These are phyloP conservation scores for Lasioglossum leucozonium DNA, from an alignment of 2,888 invertebrate species.

Conservation along the genomic window DNA sequence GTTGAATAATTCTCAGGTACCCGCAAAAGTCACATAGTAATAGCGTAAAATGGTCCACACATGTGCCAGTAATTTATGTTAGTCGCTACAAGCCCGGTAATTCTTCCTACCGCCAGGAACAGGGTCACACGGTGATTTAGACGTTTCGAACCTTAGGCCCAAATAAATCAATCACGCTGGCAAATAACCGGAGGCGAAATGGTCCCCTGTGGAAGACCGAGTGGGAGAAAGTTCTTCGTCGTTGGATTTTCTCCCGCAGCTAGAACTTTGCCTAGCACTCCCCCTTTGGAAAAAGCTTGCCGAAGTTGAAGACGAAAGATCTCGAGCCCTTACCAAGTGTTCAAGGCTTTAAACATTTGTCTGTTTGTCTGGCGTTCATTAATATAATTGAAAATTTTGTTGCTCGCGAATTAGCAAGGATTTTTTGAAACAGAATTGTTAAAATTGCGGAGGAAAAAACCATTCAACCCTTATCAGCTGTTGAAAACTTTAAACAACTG, in stretches of 20 bases:
- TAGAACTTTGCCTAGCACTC: not conserved
- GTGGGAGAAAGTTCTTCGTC: not conserved
- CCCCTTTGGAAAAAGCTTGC: not conserved
- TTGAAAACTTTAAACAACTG: not conserved
- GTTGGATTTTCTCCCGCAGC: not conserved
- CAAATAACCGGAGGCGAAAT: not conserved
- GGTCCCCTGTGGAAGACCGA: not conserved
- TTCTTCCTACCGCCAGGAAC: not conserved
- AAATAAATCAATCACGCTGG: not conserved
- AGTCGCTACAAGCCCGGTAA: not conserved
- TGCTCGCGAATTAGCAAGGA: too few species aligned
- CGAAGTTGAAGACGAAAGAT: not conserved
- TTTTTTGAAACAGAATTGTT: too few species aligned
- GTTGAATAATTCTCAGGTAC: too few species aligned
- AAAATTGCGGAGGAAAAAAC: not conserved
- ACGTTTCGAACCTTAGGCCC: not conserved
- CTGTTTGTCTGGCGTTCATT: not conserved
- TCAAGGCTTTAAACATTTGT: not conserved
- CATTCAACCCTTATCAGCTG: not conserved
- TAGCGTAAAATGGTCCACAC: too few species aligned
- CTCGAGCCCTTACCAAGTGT: not conserved
- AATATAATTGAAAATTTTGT: not conserved
- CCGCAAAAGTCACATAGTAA: not conserved
- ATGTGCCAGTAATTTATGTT: not conserved
- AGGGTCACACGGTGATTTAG: not conserved